Percentiles rank a stretch among this genome's conserved stretches.
Conservation (phyloP, 2,797 vertebrate species). For the Micropoecilia bifurca region DNA sequence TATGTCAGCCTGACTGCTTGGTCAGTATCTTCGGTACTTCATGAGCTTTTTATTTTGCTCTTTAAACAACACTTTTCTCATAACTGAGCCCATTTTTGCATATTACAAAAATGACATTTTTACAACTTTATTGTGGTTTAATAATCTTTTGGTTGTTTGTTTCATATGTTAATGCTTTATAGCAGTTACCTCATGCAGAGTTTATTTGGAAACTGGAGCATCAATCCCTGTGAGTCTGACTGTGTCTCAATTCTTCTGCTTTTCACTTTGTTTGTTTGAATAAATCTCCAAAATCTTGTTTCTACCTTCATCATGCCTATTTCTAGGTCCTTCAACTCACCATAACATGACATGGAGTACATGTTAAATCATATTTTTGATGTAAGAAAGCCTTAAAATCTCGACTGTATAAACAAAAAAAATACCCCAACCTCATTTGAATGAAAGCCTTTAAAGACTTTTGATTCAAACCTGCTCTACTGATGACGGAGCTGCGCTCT, state of each 20-base stretch:
- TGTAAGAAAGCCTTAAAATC: not conserved
- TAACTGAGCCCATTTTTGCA: not conserved
- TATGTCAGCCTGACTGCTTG: not conserved
- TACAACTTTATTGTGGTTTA: no score
- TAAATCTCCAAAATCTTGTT: not conserved
- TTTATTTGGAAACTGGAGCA: not conserved
- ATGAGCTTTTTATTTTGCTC: not conserved
- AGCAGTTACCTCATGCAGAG: not conserved
- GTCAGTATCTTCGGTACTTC: not conserved
- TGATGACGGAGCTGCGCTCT: not conserved
- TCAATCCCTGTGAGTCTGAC: not conserved
- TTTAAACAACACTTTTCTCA: not conserved
- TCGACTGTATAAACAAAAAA: not conserved
- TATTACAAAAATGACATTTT: no score
- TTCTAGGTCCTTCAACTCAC: not conserved
- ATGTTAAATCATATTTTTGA: not conserved
- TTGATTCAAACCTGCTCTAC: not conserved
- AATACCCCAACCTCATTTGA: not conserved
- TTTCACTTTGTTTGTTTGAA: not conserved
- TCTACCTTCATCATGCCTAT: not conserved
- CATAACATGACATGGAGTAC: not conserved
- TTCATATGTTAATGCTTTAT: not conserved
- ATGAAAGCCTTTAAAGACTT: not conserved
- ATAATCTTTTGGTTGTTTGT: no score
- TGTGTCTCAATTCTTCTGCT: not conserved